phyloP scores from a whole-genome alignment of 2,113 vertebrate genomes.

The Chrysemys picta region DNA sequence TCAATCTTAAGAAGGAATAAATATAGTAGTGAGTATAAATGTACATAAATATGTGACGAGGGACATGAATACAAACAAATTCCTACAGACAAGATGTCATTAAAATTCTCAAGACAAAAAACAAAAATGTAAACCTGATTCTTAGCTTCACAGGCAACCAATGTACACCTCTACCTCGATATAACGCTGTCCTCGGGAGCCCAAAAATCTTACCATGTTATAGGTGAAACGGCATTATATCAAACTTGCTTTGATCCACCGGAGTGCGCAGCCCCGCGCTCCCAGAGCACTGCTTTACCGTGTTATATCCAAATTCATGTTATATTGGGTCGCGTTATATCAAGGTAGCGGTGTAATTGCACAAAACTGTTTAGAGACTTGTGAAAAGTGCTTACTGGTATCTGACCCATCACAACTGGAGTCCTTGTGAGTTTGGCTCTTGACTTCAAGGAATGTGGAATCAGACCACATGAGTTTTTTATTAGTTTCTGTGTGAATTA shows the following conservation, averaged over 20 bases:
- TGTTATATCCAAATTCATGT: no score
- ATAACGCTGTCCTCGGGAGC: no score
- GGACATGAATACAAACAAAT: background rate
- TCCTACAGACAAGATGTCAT: background rate
- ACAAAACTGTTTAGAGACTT: no score
- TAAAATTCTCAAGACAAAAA: background rate
- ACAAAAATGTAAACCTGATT: background rate
- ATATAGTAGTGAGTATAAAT: background rate
- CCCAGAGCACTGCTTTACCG: no score
- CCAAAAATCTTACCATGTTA: no score
- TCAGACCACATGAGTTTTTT: background rate
- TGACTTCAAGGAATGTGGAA: background rate
- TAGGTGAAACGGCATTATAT: no score
- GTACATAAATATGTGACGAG: background rate
- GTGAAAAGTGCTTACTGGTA: background rate
- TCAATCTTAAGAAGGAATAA: background rate
- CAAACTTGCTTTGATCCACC: no score
- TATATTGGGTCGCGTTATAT: no score
- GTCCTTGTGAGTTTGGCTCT: background rate
- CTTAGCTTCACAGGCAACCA: background rate
- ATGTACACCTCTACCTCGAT: no score
- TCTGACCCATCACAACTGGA: background rate
- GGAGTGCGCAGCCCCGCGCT: no score
- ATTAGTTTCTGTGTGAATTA: background rate
- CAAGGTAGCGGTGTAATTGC: no score